phyloP scores from a whole-genome alignment of 2,888 invertebrate species.

The Melipona beecheii region DNA sequence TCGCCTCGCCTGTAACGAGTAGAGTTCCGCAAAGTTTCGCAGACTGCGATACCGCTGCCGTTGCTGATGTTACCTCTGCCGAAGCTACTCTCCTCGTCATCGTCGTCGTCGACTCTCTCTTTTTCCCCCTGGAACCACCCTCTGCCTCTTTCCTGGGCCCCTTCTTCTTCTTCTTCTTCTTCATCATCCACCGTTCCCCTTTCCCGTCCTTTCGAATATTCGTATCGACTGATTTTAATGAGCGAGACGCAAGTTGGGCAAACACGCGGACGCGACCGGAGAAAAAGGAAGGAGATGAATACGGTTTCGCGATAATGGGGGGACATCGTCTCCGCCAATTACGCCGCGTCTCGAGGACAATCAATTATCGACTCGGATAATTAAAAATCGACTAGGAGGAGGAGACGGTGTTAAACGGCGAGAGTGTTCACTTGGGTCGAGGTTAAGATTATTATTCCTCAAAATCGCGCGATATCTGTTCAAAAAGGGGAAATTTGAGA shows the following conservation, averaged over 20 bases:
- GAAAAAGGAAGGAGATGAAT: conserved; percentile 2
- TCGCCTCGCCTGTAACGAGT: conserved; percentile 66
- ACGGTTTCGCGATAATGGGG: conserved; percentile 41
- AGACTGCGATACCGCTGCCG: conserved; percentile 50
- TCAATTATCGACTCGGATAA: conserved; percentile 34
- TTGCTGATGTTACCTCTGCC: conserved; percentile 39
- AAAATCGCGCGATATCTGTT: too few species aligned
- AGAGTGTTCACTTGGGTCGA: neutral
- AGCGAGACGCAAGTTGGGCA: conserved; percentile 70
- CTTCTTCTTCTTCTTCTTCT: neutral
- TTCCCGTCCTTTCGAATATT: conserved; percentile 56
- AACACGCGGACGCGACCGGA: conserved; percentile 42
- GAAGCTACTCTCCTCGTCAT: neutral
- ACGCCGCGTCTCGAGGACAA: conserved; percentile 30
- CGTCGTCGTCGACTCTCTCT: neutral
- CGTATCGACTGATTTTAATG: conserved; percentile 75
- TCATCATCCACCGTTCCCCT: neutral
- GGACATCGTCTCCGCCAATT: conserved; percentile 40
- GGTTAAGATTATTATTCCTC: too few species aligned
- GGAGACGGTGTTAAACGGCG: conserved; percentile 11
- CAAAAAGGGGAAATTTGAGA: too few species aligned
- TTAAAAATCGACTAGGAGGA: conserved; percentile 27
- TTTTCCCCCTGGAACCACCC: neutral
- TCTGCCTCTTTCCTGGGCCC: neutral
- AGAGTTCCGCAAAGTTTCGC: conserved; percentile 68